Percentiles rank a stretch among this genome's conserved stretches.
Conservation (phyloP, 2,888 invertebrate genomes). For the Steinernema carpocapsae region DNA sequence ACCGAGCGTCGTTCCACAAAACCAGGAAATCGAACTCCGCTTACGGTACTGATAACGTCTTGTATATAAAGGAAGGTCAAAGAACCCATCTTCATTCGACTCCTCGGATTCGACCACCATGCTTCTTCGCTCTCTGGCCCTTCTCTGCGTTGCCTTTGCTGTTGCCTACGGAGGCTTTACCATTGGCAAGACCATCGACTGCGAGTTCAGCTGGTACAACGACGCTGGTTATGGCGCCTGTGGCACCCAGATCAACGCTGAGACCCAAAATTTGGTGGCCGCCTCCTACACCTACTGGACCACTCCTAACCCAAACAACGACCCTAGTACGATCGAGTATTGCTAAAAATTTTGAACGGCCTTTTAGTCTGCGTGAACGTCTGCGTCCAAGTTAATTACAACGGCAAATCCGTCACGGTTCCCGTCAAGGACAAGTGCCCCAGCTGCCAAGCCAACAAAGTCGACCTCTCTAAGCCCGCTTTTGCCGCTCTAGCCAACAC, state of each 20-base stretch:
- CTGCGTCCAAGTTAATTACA: slow-evolving; percentile 9
- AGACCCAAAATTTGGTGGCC: neutral
- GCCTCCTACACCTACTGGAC: neutral
- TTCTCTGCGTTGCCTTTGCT: neutral
- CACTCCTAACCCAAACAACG: slow-evolving; percentile 17
- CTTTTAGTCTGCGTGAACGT: neutral
- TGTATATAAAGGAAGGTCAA: too few species aligned
- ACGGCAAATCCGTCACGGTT: slow-evolving; percentile 37
- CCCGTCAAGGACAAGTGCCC: slow-evolving; percentile 43
- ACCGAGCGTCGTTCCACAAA: too few species aligned
- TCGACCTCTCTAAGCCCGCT: slow-evolving; percentile 38
- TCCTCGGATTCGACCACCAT: too few species aligned
- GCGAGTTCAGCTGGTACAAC: slow-evolving; percentile 29
- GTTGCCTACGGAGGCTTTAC: neutral
- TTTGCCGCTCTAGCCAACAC: neutral
- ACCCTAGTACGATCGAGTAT: neutral
- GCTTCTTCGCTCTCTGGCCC: neutral
- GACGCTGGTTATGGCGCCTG: slow-evolving; percentile 27
- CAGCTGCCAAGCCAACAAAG: slow-evolving; percentile 26
- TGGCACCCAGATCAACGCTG: slow-evolving; percentile 26
- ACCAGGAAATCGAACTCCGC: too few species aligned
- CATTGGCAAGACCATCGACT: neutral
- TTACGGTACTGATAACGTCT: too few species aligned
- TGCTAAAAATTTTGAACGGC: neutral
- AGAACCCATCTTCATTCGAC: too few species aligned